These are phyloP conservation scores for Drosophila littoralis DNA, from an alignment of 1,140 invertebrate species.

Conservation along the genomic window DNA sequence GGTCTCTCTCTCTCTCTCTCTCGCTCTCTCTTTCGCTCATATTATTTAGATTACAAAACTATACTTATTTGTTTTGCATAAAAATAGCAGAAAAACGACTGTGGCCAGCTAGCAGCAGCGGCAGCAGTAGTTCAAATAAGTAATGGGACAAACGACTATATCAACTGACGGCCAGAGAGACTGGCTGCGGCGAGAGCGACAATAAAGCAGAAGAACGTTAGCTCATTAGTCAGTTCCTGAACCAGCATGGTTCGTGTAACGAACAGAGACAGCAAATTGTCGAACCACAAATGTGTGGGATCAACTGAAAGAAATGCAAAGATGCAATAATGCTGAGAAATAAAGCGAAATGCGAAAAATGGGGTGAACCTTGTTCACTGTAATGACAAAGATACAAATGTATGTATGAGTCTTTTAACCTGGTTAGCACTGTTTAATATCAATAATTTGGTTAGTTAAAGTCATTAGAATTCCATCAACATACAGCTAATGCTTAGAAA, in stretches of 20 bases:
- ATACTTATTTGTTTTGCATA: slow-evolving; percentile 72
- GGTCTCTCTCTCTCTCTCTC: slow-evolving; percentile 22
- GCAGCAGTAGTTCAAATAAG: slow-evolving; percentile 26
- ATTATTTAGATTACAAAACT: slow-evolving; percentile 74
- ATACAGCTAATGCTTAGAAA: neutral
- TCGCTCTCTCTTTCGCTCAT: slow-evolving; percentile 40
- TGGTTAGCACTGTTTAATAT: neutral
- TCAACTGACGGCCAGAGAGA: neutral
- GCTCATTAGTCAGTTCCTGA: slow-evolving; percentile 70
- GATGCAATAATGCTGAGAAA: slow-evolving; percentile 25
- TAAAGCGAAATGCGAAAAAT: slow-evolving; percentile 25
- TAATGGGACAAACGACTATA: neutral
- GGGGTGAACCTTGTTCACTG: slow-evolving; percentile 62
- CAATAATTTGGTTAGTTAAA: neutral
- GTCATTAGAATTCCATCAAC: neutral
- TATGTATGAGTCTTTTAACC: neutral
- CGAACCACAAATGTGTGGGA: slow-evolving; percentile 64
- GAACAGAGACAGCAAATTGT: slow-evolving; percentile 68
- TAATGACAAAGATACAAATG: slow-evolving; percentile 9
- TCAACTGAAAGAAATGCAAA: slow-evolving; percentile 57
- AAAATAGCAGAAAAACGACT: slow-evolving; percentile 58
- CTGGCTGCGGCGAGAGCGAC: slow-evolving; percentile 4
- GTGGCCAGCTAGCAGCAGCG: slow-evolving; percentile 20
- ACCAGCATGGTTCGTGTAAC: slow-evolving; percentile 66
- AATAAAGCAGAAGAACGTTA: slow-evolving; percentile 35